Evolutionary conservation across 2,797 vertebrate genomes (phyloP), one percentile per base, ranked within the genome.

Genomic region (Lepilemur ruficaudatus): DNA sequence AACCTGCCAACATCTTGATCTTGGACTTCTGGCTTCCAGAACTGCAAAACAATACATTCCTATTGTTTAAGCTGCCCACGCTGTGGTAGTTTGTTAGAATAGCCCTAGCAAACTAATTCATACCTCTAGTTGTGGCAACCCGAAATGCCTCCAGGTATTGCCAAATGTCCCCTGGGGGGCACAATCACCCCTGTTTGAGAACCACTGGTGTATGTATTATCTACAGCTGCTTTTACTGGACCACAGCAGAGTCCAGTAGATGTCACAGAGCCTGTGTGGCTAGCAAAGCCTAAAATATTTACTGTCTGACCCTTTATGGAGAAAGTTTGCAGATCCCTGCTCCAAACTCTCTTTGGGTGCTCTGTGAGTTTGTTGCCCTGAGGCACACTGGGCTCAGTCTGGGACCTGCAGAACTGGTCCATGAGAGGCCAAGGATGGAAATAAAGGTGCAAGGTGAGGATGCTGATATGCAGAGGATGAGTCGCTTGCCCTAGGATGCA

Each of bases 141-240:
- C 4, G 17, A 7, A 35, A 10, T 69, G 46, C 12, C n/a, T 55
- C 43, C 6, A 73, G 35, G 59, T 10, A 2, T 52, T 70, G 69
- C n/a, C 38, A 25, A 2, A 17, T 65, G 46, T 72, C 84, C 38
- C 0, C 25, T 43, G 70, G 22, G n/a, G 43, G 41, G 35, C 7
- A n/a, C 48, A 25, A 18, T 5, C 5, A 7, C 15, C 70, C 22
- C 35, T 23, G 5, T 10, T 3, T 23, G 35, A 28, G 32, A 61
- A 13, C 18, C 7, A 1, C 63, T 10, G 18, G 63, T 1, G 28
- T 10, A 1, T 1, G 1, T 23, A 1, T 17, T 10, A 23, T 46
- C 59, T 35, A 22, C 0, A 0, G 7, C 75, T 43, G 22, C 28
- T 61, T 35, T 50, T 4, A 35, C 11, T 6, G 0, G 0, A 10